Evolutionary conservation across 2,113 vertebrate genomes (phyloP).

Genomic region (Zapus hudsonius): DNA sequence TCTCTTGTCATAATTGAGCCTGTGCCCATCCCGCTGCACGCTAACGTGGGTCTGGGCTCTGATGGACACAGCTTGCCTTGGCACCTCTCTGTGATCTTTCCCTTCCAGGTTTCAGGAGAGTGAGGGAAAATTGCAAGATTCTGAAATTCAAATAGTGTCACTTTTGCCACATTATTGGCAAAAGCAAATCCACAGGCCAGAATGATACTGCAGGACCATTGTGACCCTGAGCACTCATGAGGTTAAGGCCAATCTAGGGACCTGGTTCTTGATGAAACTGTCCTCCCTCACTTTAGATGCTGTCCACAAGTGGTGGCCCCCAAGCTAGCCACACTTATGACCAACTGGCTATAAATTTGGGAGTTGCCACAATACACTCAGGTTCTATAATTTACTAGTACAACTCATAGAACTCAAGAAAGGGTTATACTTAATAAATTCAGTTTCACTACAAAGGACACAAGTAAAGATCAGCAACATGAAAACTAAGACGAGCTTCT

Average conservation of each 20-base stretch:
- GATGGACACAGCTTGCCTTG: not conserved
- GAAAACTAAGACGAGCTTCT: not conserved
- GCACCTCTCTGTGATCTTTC: not conserved
- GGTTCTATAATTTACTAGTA: not conserved
- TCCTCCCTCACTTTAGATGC: not conserved
- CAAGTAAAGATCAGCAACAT: not conserved
- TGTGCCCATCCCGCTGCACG: not conserved
- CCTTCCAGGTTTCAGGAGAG: constrained; percentile 3
- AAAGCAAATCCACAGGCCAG: not conserved
- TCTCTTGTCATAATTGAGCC: not conserved
- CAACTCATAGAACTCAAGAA: not conserved
- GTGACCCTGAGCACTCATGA: not conserved
- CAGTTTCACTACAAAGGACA: not conserved
- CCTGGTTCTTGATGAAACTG: not conserved
- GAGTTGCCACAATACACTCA: not conserved
- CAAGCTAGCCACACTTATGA: not conserved
- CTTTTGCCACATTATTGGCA: not conserved
- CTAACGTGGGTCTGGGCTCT: not conserved
- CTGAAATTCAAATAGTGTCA: not conserved
- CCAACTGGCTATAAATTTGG: not conserved
- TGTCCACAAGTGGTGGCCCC: not conserved
- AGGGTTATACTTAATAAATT: not conserved
- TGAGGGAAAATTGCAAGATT: not conserved
- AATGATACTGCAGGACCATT: not conserved
- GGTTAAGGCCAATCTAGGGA: not conserved